Base-by-base conservation (phyloP, 2,113 vertebrate genomes). In the Labeo catla region DNA sequence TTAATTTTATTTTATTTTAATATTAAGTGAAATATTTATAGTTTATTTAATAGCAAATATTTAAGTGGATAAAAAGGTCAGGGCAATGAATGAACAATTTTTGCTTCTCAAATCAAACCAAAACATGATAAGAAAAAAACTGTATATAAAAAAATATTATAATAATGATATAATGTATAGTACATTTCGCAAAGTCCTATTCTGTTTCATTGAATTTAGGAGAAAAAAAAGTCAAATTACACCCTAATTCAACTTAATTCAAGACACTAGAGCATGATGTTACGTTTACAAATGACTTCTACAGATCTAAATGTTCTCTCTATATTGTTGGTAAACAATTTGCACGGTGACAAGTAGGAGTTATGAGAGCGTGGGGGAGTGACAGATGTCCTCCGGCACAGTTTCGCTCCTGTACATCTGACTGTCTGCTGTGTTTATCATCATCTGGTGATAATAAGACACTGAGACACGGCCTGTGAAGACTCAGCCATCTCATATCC, bases 391-490 rank as follows among this genome's bases (percentile, higher is more conserved):
- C 73, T 81, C 63, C 36, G 8, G 45, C 80, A 34, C 6, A 10
- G 49, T 54, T 52, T 36, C 83, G 36, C 54, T 79, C 34, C 54
- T 61, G 77, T 61, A 61, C 77, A 57, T 61, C 77, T 23, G 80
- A 68, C 80, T 82, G 61, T 82, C 63, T 49, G 61, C 80, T 80
- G 77, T 2, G 36, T 66, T 82, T 19, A 82, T 87, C 74, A 83
- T 85, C 86, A 83, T 79, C 54, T 65, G 54, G 21, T 76, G 54
- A 86, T 45, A 84, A 82, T 52, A 23, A 81, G 59, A 82, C 15
- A 50, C 63, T 68, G 77, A 80, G 77, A 80, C 68, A 45, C 0
- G 68, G 68, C 0, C 68, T 4, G 54, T 80, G 16, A 21, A 61
- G 11, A 61, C 9, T 76, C 39, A 39, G 39, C 70, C 16, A 84